Evolutionary conservation across 2,113 vertebrate genomes (phyloP), one percentile per base, ranked within the genome.

Genomic region (Prietella phreatophila): DNA sequence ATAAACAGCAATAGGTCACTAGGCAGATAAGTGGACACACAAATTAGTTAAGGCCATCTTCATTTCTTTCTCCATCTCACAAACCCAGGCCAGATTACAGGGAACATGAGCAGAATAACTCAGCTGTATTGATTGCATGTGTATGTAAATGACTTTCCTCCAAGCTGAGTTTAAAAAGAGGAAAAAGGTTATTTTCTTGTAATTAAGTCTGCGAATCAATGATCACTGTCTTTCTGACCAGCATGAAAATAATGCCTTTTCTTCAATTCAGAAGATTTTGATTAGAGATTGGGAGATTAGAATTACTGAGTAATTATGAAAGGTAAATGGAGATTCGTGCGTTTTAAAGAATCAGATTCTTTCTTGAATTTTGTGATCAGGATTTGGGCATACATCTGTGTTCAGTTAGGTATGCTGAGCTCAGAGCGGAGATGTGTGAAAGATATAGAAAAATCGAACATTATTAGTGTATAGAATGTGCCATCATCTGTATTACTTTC

Each of bases 101-200:
- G 42, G 71, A 87, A 82, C 67, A 75, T 65, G 55, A 55, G 11
- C 85, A 63, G 55, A 89, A 89, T 86, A 86, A 83, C 67, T 85
- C 55, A 19, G 56, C n/a, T 27, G 65, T 47, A 65, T 65, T 14
- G 67, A 83, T 55, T 53, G 27, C 7, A 56, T 53, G 65, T 25
- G 19, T 53, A 10, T 85, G 33, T 20, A 36, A 73, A 36, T 75
- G 67, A 15, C 9, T 56, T 58, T 36, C 55, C 80, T 79, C 27
- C 11, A 15, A 58, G 80, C 71, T 4, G 75, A 53, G 42, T 83
- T 22, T 27, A 30, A 33, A 65, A 42, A 19, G 58, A 58, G 65
- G 75, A 65, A 58, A 69, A 20, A 82, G 25, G n/a, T 87, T 58
- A 73, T 56, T 65, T 76, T 61, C 53, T 9, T 76, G 69, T 85